A percentile compares a stretch with the other conserved stretches of the same genome.
phyloP scores from a whole-genome alignment of 2,113 vertebrate species.

The Caloenas nicobarica region DNA sequence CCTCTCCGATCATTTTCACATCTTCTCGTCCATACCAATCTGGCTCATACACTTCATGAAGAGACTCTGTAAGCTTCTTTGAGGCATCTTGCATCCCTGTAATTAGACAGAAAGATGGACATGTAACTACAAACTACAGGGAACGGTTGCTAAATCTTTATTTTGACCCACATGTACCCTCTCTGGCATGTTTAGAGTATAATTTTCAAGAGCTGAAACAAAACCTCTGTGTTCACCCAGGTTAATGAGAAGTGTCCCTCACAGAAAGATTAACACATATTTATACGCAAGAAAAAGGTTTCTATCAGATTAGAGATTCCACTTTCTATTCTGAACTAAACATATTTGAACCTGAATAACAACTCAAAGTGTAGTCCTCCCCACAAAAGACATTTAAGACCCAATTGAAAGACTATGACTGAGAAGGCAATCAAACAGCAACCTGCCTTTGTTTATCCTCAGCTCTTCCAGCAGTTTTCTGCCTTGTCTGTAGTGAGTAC shows the following conservation, averaged over 20 bases:
- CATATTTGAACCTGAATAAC: neutral
- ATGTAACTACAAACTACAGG: neutral
- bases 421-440: neutral
- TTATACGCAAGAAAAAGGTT: neutral
- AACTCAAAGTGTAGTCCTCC: neutral
- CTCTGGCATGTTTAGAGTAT: neutral
- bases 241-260: neutral
- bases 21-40: constrained; percentile 97
- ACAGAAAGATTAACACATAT: neutral
- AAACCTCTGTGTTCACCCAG: neutral
- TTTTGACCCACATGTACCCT: neutral
- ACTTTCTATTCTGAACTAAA: neutral
- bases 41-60: constrained; percentile 97
- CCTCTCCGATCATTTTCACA: constrained; percentile 93
- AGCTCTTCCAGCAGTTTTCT: neutral
- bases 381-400: neutral
- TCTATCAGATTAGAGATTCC: neutral
- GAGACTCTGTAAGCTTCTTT: constrained; percentile 93
- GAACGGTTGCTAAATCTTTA: neutral
- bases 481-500: neutral
- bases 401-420: neutral
- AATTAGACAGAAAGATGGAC: neutral
- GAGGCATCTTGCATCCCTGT: constrained; percentile 98
- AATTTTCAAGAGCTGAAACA: neutral
- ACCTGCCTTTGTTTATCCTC: neutral